phyloP scores from a whole-genome alignment of 2,888 invertebrate genomes.

The Agrochola lychnidis region DNA sequence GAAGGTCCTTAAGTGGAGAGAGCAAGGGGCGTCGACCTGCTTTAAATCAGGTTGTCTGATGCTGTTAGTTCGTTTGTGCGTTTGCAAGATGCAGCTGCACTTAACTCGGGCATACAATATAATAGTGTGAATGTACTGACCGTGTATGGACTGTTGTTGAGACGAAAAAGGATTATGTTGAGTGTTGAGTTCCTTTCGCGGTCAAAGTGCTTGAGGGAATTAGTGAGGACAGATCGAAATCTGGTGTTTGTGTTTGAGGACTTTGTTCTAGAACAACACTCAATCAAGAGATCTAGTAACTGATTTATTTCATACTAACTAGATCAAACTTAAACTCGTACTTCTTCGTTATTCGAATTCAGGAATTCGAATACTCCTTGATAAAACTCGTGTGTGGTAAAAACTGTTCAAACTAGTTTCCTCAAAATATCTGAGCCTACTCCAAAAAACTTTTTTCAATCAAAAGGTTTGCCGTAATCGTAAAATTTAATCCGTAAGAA shows the following conservation, averaged over 20 bases:
- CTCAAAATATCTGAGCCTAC: slow-evolving; percentile 12
- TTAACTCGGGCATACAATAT: slow-evolving; percentile 53
- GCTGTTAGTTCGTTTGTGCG: slow-evolving; percentile 78
- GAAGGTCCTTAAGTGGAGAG: slow-evolving; percentile 66
- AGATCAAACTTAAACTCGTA: not conserved
- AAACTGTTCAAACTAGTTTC: slow-evolving; percentile 31
- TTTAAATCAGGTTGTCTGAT: slow-evolving; percentile 86
- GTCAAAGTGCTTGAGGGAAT: slow-evolving; percentile 18
- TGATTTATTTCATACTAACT: not conserved
- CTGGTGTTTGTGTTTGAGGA: slow-evolving; percentile 8
- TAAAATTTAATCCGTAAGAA: slow-evolving; percentile 55
- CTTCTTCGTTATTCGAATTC: not conserved
- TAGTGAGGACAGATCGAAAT: slow-evolving; percentile 33
- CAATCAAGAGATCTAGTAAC: not conserved
- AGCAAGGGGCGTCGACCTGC: slow-evolving; percentile 77
- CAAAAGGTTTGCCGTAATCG: slow-evolving; percentile 40
- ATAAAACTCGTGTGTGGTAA: slow-evolving; percentile 13
- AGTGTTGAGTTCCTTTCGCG: slow-evolving; percentile 35
- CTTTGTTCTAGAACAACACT: slow-evolving; percentile 2
- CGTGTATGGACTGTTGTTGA: slow-evolving; percentile 34
- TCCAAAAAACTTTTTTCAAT: slow-evolving; percentile 55
- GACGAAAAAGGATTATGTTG: slow-evolving; percentile 42
- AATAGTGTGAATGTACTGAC: slow-evolving; percentile 57
- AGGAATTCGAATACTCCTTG: not conserved
- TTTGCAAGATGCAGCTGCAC: slow-evolving; percentile 73